Evolutionary conservation across 1,140 invertebrate species (phyloP).

Genomic region (Hypothenemus hampei): DNA sequence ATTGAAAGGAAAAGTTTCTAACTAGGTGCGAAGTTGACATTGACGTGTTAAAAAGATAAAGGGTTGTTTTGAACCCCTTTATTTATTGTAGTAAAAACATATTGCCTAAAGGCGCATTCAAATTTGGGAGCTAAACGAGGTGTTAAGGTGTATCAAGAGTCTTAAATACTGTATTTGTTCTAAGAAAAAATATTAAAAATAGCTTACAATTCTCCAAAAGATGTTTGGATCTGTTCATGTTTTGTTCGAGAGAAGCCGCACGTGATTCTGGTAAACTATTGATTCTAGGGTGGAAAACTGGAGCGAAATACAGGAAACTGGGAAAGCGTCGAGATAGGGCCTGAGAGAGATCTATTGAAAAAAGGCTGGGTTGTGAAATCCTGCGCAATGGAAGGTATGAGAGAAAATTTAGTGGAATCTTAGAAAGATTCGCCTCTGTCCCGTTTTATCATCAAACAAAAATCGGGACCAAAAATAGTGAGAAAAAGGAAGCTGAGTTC

Average conservation of each 20-base stretch:
- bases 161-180: too few species aligned
- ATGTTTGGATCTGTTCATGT: conserved; percentile 15
- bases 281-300: conserved; percentile 26
- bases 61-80: too few species aligned
- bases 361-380: conserved; percentile 20
- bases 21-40: too few species aligned
- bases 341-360: too few species aligned
- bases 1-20: too few species aligned
- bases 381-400: conserved; percentile 26
- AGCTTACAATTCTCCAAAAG: conserved; percentile 1
- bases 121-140: too few species aligned
- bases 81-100: too few species aligned
- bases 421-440: conserved; percentile 19
- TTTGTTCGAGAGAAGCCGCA: conserved; percentile 1
- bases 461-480: conserved; percentile 3
- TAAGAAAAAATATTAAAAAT: background rate
- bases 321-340: too few species aligned
- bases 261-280: conserved; percentile 17
- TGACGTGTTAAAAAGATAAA: too few species aligned
- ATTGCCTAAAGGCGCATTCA: too few species aligned
- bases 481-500: conserved; percentile 30
- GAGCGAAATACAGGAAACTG: conserved; percentile 26
- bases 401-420: conserved; percentile 5
- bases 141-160: too few species aligned
- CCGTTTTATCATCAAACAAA: conserved; percentile 15